Evolutionary conservation across 1,140 invertebrate genomes (phyloP).

Genomic region (Zaprionus ghesquierei): DNA sequence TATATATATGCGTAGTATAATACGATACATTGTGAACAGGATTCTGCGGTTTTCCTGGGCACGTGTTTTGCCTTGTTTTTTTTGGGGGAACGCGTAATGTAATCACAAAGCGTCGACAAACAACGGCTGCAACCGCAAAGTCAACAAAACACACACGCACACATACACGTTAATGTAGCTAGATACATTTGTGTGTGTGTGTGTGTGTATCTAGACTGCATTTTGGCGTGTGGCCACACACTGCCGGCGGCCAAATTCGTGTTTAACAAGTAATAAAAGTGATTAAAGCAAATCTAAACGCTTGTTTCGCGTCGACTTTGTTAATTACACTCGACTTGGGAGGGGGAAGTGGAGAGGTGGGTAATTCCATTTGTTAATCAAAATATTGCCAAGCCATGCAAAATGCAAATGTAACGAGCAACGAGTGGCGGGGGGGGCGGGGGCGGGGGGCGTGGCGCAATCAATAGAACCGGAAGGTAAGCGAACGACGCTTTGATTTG

Average conservation of each 20-base stretch:
- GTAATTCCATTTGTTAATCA: slow-evolving; percentile 63
- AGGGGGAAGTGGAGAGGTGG: background rate
- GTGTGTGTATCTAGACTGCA: slow-evolving; percentile 2
- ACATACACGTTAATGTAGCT: background rate
- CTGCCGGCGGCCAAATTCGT: slow-evolving; percentile 48
- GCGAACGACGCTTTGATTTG: slow-evolving; percentile 48
- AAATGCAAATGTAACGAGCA: slow-evolving; percentile 55
- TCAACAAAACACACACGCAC: slow-evolving; percentile 53
- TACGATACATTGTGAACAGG: slow-evolving; percentile 47
- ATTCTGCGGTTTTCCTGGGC: slow-evolving; percentile 68
- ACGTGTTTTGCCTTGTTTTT: slow-evolving; percentile 46
- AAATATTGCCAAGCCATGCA: slow-evolving; percentile 44
- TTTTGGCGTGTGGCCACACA: slow-evolving; percentile 46
- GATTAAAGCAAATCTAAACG: slow-evolving; percentile 76
- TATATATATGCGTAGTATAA: background rate
- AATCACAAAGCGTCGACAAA: slow-evolving; percentile 31
- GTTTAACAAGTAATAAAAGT: slow-evolving; percentile 77
- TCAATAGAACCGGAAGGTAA: slow-evolving; percentile 69
- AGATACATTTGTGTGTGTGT: background rate
- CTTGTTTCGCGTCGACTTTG: slow-evolving; percentile 44
- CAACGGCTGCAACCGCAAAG: slow-evolving; percentile 60
- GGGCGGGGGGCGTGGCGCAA: background rate
- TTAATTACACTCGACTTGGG: slow-evolving; percentile 23
- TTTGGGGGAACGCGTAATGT: slow-evolving; percentile 33
- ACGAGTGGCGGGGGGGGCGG: no score